Percentiles rank a stretch among this genome's conserved stretches.
Conservation (phyloP, 2,113 vertebrate genomes). For the Nothocercus julius region DNA sequence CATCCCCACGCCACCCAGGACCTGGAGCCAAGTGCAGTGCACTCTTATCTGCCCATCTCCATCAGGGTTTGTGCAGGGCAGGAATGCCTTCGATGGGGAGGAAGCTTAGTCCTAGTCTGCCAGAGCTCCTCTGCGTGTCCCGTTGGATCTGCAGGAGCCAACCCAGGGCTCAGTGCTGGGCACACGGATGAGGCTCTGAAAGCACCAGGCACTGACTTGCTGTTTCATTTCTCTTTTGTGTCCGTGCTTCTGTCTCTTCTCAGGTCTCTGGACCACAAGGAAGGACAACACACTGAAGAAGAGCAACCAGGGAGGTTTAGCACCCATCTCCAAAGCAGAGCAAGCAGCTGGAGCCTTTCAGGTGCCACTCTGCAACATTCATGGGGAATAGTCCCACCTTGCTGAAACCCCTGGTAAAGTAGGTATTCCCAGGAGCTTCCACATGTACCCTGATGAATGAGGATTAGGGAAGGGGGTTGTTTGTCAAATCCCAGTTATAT, state of each 20-base stretch:
- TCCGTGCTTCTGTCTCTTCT: neutral
- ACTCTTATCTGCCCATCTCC: neutral
- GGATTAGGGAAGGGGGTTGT: constrained; percentile 1
- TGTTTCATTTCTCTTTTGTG: neutral
- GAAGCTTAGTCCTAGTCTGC: neutral
- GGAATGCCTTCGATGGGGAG: fast-evolving
- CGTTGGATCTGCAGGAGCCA: neutral
- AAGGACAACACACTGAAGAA: neutral
- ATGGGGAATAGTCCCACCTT: neutral
- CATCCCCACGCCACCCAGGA: neutral
- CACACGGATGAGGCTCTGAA: neutral
- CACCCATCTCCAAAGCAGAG: neutral
- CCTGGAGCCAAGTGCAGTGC: neutral
- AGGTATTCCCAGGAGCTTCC: neutral
- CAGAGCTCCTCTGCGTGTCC: neutral
- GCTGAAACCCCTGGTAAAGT: neutral
- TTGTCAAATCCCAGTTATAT: neutral
- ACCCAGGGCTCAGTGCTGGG: neutral
- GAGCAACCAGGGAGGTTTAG: neutral
- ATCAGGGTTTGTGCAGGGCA: neutral
- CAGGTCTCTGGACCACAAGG: neutral
- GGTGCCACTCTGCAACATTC: neutral
- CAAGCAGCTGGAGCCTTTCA: neutral
- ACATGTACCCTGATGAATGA: neutral
- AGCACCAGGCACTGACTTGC: neutral